Base-by-base conservation (phyloP, 2,797 vertebrate species). In the Etheostoma perlongum region DNA sequence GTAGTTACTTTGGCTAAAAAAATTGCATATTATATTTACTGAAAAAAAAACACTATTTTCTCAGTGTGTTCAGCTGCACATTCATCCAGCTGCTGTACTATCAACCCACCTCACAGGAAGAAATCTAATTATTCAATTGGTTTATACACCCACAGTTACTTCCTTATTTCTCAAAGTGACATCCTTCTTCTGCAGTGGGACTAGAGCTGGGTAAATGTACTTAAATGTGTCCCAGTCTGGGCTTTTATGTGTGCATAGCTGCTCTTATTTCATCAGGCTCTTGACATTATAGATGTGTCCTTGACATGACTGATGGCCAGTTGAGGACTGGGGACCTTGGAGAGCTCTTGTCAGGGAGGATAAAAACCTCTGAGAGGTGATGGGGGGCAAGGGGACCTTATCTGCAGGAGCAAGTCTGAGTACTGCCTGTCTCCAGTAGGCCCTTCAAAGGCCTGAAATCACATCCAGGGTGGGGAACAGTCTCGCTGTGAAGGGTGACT, bases 301-400 rank as follows among this genome's bases (percentile, higher is more conserved):
- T 91, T 87, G 85, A 89, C 87, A 71, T 90, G 89, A 88, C 69
- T 85, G 88, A 92, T 82, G 86, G 72, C 80, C 86, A 70, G 71
- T 59, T 30, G 53, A 75, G 36, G 62, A n/a, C 65, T 2, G 63
- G 74, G 83, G 73, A 82, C 79, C 76, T 78, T 6, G 10, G 59
- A 85, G 81, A 79, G 81, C 81, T 84, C 85, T 90, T 82, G 88
- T 84, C 84, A 79, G 70, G 68, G 49, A 74, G 81, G 80, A 89
- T 88, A 83, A 90, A 70, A 70, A 73, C 72, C 52, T 80, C 52
- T 64, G 81, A 85, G 85, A 80, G 77, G 75, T 46, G 47, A 44
- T 44, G 42, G 71, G 54, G 49, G 36, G 53, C 77, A 69, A 74
- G 67, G 58, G 80, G 82, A 80, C 57, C 74, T 64, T 48, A 40